Percentiles rank a stretch among this genome's conserved stretches.
Conservation (phyloP, 2,888 invertebrate species). For the Habroteleia sp. region DNA sequence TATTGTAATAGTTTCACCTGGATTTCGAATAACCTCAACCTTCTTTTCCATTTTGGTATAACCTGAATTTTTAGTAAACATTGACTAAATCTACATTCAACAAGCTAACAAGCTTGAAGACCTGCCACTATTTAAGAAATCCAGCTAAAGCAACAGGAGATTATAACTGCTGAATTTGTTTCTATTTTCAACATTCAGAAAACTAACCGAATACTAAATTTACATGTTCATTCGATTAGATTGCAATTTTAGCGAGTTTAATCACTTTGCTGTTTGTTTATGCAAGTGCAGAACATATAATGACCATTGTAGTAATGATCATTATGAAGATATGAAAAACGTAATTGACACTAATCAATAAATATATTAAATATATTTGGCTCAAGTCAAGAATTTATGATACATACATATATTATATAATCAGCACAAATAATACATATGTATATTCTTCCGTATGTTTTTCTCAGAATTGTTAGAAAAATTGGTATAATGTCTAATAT, state of each 20-base stretch:
- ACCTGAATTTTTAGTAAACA: constrained; percentile 78
- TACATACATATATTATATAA: too few relatives aligned
- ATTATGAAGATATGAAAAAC: too few relatives aligned
- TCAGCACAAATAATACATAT: too few relatives aligned
- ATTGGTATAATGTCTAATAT: too few relatives aligned
- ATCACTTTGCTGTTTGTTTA: constrained; percentile 35
- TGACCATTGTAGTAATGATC: constrained; percentile 17
- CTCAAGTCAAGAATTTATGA: too few relatives aligned
- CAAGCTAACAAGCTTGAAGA: constrained; percentile 68
- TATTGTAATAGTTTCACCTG: constrained; percentile 80
- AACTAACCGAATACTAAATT: constrained; percentile 31
- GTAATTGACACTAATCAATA: too few relatives aligned
- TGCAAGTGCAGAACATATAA: constrained; percentile 23
- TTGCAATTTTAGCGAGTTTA: constrained; percentile 30
- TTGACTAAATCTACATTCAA: constrained; percentile 68
- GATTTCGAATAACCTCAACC: constrained; percentile 76
- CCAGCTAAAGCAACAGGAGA: constrained; percentile 17
- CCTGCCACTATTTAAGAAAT: constrained; percentile 18
- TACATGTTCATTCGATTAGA: constrained; percentile 44
- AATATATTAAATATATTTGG: too few relatives aligned
- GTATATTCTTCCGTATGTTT: too few relatives aligned
- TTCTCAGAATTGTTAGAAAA: too few relatives aligned
- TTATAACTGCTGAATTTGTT: constrained; percentile 25
- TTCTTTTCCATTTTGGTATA: constrained; percentile 76
- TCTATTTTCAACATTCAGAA: constrained; percentile 26